These are phyloP conservation scores for Pontoporia blainvillei DNA, from an alignment of 2,113 vertebrate species.

Conservation along the genomic window DNA sequence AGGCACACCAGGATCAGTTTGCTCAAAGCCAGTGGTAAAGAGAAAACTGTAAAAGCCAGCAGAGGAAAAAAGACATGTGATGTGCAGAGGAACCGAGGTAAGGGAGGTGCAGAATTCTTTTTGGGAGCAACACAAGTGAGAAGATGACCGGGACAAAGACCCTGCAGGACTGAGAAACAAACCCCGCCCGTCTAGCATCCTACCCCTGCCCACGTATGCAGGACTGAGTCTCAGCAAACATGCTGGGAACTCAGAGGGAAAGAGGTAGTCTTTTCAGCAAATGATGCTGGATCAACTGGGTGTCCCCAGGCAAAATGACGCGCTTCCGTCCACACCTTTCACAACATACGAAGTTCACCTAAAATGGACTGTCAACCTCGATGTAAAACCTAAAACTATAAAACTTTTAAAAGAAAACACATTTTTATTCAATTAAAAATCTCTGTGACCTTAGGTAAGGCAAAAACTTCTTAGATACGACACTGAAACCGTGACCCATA, in stretches of 20 bases:
- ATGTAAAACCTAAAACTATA: not conserved
- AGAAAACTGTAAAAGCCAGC: not conserved
- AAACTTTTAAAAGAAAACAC: not conserved
- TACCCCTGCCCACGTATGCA: too few relatives aligned
- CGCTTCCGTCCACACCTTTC: not conserved
- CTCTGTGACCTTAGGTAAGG: not conserved
- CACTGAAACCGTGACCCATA: not conserved
- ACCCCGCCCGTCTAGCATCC: not conserved
- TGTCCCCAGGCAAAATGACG: not conserved
- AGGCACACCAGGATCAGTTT: too few relatives aligned
- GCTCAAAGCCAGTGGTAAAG: not conserved
- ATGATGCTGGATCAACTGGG: too few relatives aligned
- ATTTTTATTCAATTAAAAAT: not conserved
- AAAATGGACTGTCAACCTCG: not conserved
- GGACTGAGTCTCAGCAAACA: too few relatives aligned
- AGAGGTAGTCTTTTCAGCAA: not conserved
- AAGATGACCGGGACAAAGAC: too few relatives aligned
- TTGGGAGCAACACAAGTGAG: too few relatives aligned
- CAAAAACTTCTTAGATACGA: not conserved
- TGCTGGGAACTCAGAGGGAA: not conserved
- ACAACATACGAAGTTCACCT: not conserved
- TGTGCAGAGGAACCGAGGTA: accelerated
- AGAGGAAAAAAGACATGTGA: not conserved
- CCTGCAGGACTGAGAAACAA: not conserved
- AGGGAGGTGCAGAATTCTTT: accelerated